Evolutionary conservation across 2,888 invertebrate species (phyloP).

Genomic region (Cerceris rybyensis): DNA sequence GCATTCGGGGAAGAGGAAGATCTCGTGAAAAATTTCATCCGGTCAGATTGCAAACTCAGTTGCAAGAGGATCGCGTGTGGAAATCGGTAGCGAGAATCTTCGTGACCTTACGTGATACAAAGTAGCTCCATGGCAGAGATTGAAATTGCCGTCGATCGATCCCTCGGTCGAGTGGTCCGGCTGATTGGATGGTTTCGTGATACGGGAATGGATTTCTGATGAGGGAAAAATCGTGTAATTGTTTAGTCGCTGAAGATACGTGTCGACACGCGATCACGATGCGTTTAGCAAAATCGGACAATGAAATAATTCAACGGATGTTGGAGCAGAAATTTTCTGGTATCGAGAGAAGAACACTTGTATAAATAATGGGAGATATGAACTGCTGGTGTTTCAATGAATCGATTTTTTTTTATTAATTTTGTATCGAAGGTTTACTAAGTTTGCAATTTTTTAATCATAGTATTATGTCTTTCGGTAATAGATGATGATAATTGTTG

Average conservation of each 20-base stretch:
- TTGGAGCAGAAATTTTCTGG: neutral
- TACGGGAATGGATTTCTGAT: neutral
- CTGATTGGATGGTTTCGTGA: neutral
- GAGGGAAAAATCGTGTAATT: conserved; percentile 21
- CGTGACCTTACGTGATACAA: conserved; percentile 52
- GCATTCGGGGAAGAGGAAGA: conserved; percentile 22
- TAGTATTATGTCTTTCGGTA: no score
- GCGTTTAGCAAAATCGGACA: conserved; percentile 17
- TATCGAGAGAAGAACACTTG: neutral
- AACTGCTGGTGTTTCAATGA: no score
- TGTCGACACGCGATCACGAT: neutral
- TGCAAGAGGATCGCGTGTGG: conserved; percentile 38
- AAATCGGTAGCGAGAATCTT: conserved; percentile 28
- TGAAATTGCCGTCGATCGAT: conserved; percentile 28
- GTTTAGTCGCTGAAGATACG: neutral
- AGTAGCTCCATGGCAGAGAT: conserved; percentile 39
- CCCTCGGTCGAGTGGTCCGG: neutral
- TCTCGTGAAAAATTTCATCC: conserved; percentile 8
- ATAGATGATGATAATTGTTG: no score
- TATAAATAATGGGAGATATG: no score
- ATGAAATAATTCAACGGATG: neutral
- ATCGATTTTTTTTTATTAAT: no score
- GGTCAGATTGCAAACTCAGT: neutral
- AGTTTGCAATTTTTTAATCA: no score
- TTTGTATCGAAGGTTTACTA: no score